A percentile compares a stretch with the other conserved stretches of the same genome.
Evolutionary conservation across 2,888 invertebrate species (phyloP).

Genomic region (Cryptophagus acutangulus): DNA sequence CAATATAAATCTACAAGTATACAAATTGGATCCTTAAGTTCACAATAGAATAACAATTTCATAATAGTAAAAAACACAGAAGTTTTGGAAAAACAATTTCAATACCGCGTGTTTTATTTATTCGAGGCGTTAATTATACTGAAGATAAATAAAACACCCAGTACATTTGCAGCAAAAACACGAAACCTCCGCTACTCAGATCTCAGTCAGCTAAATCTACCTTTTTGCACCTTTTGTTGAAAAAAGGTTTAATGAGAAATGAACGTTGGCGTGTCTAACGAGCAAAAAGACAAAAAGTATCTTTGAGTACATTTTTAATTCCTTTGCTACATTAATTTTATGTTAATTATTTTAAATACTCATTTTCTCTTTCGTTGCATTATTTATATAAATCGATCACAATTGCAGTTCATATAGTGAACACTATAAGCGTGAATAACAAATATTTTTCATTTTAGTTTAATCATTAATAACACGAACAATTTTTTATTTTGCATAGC

Average conservation of each 20-base stretch:
- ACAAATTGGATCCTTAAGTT: constrained; percentile 42
- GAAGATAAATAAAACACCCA: too few species aligned
- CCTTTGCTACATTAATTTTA: constrained; percentile 25
- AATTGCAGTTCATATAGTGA: constrained; percentile 50
- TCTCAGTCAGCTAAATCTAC: too few species aligned
- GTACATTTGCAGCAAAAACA: too few species aligned
- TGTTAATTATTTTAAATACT: constrained; percentile 20
- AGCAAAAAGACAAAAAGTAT: constrained; percentile 26
- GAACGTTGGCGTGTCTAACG: constrained; percentile 32
- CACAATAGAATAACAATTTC: constrained; percentile 42
- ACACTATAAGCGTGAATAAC: constrained; percentile 49
- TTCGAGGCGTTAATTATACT: too few species aligned
- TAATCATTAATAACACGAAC: constrained; percentile 39
- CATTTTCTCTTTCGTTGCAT: constrained; percentile 39
- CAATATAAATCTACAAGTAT: constrained; percentile 43
- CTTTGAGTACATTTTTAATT: constrained; percentile 26
- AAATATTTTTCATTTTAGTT: constrained; percentile 26
- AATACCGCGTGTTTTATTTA: too few species aligned
- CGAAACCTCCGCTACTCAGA: too few species aligned
- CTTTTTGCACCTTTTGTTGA: too few species aligned
- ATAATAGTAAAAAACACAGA: not conserved
- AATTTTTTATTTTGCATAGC: constrained; percentile 40
- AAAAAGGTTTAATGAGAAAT: constrained; percentile 21
- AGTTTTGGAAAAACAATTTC: too few species aligned
- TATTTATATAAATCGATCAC: constrained; percentile 46